A percentile compares a stretch with the other conserved stretches of the same genome.
Conservation (phyloP, 2,888 invertebrate species). For the Norana najaformis region DNA sequence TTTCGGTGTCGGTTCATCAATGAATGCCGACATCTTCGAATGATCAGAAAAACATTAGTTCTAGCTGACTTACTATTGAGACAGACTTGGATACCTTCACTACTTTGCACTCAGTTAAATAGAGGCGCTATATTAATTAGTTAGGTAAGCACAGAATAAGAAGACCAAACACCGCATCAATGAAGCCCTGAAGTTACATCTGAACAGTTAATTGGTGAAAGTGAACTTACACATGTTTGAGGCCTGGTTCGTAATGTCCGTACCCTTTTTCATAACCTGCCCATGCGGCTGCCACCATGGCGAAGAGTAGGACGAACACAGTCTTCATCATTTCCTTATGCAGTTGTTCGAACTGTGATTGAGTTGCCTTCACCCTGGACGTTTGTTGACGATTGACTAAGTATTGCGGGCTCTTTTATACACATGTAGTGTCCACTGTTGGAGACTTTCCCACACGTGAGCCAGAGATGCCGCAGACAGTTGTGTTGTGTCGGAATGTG, state of each 20-base stretch:
- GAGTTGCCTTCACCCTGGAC: neutral
- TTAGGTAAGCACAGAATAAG: too few species aligned
- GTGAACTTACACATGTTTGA: constrained; percentile 27
- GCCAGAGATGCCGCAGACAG: neutral
- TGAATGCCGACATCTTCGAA: too few species aligned
- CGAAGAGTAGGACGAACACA: constrained; percentile 10
- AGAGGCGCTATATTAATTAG: too few species aligned
- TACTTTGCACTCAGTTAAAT: too few species aligned
- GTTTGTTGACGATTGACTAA: neutral
- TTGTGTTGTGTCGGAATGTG: neutral
- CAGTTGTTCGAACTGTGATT: neutral
- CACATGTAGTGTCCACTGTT: neutral
- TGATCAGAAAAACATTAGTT: too few species aligned
- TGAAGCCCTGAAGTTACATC: too few species aligned
- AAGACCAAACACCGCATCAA: too few species aligned
- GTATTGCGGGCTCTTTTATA: neutral
- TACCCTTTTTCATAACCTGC: constrained; percentile 25
- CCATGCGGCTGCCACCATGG: constrained; percentile 20
- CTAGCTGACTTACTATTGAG: too few species aligned
- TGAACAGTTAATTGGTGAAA: neutral
- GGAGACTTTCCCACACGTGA: neutral
- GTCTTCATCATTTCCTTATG: constrained; percentile 24
- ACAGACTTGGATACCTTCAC: too few species aligned
- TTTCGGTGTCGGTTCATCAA: too few species aligned
- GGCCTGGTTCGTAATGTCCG: constrained; percentile 30